Evolutionary conservation across 1,140 invertebrate genomes (phyloP).

Genomic region (Rhagoletis pomonella): DNA sequence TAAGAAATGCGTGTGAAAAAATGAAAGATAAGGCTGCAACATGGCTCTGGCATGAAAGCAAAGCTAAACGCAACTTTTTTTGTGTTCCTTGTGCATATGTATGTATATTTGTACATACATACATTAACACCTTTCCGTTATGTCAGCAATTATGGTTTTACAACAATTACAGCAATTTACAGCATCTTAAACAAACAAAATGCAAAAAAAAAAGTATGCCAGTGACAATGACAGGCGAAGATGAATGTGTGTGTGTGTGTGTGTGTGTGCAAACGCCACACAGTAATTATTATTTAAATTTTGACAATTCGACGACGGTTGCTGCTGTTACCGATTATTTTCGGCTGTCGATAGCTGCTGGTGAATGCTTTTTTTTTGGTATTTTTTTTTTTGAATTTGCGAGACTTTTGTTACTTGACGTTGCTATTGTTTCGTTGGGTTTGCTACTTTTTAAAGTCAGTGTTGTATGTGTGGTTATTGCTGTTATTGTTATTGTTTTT

Average conservation of each 20-base stretch:
- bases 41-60: not conserved
- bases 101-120: not conserved
- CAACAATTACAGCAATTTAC: not conserved
- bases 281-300: constrained; percentile 1
- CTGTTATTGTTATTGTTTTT: not conserved
- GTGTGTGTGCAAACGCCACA: not conserved
- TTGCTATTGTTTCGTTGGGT: too few species aligned
- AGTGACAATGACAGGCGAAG: not conserved
- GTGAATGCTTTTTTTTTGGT: not conserved
- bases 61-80: not conserved
- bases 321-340: not conserved
- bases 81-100: not conserved
- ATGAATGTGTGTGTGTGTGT: constrained; percentile 20
- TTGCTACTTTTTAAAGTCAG: too few species aligned
- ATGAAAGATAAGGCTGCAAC: not conserved
- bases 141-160: constrained; percentile 43
- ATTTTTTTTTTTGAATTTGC: not conserved
- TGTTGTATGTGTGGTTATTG: too few species aligned
- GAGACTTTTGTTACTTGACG: too few species aligned
- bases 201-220: not conserved
- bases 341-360: not conserved
- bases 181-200: not conserved
- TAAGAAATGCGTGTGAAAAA: constrained; percentile 40
- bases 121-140: constrained; percentile 29
- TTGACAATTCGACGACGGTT: constrained; percentile 8